Evolutionary conservation across 2,113 vertebrate species (phyloP), one percentile per base, ranked within the genome.

Genomic region (Salminus brasiliensis): DNA sequence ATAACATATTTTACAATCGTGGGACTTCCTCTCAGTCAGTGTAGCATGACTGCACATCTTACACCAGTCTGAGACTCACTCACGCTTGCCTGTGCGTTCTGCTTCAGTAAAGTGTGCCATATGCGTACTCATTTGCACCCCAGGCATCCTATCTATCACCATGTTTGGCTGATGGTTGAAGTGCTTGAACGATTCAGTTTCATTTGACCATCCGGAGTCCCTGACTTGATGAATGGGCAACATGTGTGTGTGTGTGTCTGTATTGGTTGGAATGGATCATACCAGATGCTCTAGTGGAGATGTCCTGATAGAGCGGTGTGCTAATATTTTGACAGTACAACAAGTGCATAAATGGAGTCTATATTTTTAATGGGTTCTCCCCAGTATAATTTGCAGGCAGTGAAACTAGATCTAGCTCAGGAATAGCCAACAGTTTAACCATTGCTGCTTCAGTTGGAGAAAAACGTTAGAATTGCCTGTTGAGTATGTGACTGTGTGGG

Each of bases 161-260:
- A 0, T 67, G 0, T 76, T 68, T 57, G 9, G 23, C 41, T 34
- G 21, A 25, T 32, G 15, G 67, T 36, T 8, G 32, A 5, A 70
- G 59, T n/a, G 27, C 29, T 49, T 59, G 21, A 49, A 45, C 43
- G n/a, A 60, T 4, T 63, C 53, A 32, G 8, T 29, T 57, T 0
- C 18, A 9, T 79, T 52, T n/a, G 41, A 72, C 30, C 15, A 63
- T 39, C 32, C n/a, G 21, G 49, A 8, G n/a, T 25, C 1, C 36
- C 69, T 72, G 68, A 27, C 41, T 78, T 63, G 57, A 52, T 72
- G 47, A 79, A 79, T 72, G 68, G 30, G 43, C 23, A 63, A 43
- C 57, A 29, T 71, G 68, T 63, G 68, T 53, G 21, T 63, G 23
- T 52, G 3, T 4, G 39, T 4, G 39, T n/a, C n/a, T 41, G 39